Conservation (phyloP, 2,113 vertebrate genomes). For the Cynocephalus volans region DNA sequence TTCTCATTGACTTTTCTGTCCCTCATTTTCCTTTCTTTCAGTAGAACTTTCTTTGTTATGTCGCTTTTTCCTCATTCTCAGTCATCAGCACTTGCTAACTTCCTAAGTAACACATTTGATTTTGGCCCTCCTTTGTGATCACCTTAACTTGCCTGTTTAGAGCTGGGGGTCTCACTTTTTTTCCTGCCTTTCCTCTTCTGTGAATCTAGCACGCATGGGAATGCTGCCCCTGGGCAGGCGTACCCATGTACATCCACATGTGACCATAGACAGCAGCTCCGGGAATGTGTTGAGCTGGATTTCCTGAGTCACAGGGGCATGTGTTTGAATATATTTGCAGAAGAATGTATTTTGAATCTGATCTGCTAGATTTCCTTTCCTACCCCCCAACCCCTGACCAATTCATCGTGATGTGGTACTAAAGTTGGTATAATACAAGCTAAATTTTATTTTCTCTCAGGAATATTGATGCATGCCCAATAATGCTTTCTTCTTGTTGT, state of each 20-base stretch:
- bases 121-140: not conserved
- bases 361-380: constrained; percentile 7
- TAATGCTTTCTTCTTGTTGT: not conserved
- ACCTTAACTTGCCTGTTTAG: not conserved
- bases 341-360: not conserved
- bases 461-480: not conserved
- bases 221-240: fast-evolving
- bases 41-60: not conserved
- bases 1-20: not conserved
- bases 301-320: not conserved
- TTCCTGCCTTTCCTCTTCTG: not conserved
- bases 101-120: not conserved
- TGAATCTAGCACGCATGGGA: not conserved
- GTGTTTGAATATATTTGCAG: not conserved
- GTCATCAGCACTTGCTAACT: not conserved
- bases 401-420: not conserved
- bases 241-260: not conserved
- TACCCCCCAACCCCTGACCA: not conserved
- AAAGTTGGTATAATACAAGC: not conserved
- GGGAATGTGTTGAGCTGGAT: not conserved
- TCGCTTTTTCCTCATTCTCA: not conserved
- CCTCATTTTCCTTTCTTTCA: not conserved
- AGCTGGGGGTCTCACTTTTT: not conserved
- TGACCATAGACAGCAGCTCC: not conserved
- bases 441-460: not conserved